Percentiles rank a stretch among this genome's conserved stretches.
phyloP scores from a whole-genome alignment of 2,113 vertebrate species.

The Mus musculus region DNA sequence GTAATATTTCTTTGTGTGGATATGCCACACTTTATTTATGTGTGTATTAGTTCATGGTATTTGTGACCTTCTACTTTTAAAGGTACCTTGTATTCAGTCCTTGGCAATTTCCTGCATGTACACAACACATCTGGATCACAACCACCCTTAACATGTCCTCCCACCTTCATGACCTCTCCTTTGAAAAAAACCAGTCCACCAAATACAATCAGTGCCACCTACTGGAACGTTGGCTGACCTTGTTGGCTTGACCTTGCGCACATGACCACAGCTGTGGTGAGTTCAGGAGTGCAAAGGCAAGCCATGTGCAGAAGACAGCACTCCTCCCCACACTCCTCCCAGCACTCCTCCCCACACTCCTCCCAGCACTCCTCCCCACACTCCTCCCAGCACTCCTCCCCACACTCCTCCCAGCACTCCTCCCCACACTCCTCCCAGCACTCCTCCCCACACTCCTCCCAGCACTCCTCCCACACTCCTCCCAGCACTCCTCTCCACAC shows the following conservation, averaged over 20 bases:
- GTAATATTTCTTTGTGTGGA: background rate
- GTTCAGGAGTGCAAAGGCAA: background rate
- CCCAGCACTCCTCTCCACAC: too few species aligned
- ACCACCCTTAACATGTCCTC: background rate
- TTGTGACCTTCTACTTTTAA: background rate
- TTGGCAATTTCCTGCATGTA: background rate
- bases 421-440: too few species aligned
- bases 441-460: too few species aligned
- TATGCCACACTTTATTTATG: background rate
- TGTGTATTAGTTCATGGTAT: background rate
- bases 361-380: too few species aligned
- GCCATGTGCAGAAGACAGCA: background rate
- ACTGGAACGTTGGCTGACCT: background rate
- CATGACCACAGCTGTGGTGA: background rate
- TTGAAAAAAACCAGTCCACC: background rate
- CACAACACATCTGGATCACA: background rate
- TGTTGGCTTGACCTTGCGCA: background rate
- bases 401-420: background rate
- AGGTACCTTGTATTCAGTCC: background rate
- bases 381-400: too few species aligned
- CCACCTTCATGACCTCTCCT: background rate
- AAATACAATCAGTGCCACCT: background rate
- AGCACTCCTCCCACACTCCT: too few species aligned
- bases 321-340: too few species aligned
- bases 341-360: too few species aligned